Conservation (phyloP, 2,888 invertebrate genomes). For the Volucella zonaria region DNA sequence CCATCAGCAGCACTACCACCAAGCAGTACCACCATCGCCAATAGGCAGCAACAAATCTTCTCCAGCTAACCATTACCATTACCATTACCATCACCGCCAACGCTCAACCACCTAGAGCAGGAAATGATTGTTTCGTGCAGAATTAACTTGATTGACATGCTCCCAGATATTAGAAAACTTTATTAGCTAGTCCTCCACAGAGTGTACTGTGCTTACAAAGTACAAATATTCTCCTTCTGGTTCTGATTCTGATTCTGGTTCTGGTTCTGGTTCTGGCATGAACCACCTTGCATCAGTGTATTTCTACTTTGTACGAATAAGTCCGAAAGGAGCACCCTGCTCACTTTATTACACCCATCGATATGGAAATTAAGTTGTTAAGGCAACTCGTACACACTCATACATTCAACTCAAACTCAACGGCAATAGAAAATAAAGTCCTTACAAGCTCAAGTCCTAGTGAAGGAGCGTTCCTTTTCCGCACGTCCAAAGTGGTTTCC, state of each 20-base stretch:
- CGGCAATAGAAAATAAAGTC: too few species aligned
- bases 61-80: neutral
- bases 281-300: too few species aligned
- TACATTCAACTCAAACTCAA: neutral
- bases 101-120: slow-evolving; percentile 32
- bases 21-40: too few species aligned
- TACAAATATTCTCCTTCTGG: neutral
- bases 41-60: neutral
- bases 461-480: neutral
- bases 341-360: slow-evolving; percentile 57
- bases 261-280: too few species aligned
- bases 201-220: slow-evolving; percentile 23
- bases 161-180: slow-evolving; percentile 67
- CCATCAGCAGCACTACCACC: neutral
- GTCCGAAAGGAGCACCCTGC: neutral
- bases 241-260: too few species aligned
- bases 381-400: slow-evolving; percentile 20
- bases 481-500: slow-evolving; percentile 18
- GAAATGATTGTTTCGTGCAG: slow-evolving; percentile 73
- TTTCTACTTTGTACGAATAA: too few species aligned
- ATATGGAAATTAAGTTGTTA: slow-evolving; percentile 73
- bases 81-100: slow-evolving; percentile 13
- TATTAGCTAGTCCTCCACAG: slow-evolving; percentile 54
- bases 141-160: slow-evolving; percentile 71
- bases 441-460: neutral